Percentiles rank a stretch among this genome's conserved stretches.
Conservation (phyloP, 2,888 invertebrate genomes). For the Hirtodrosophila trivittata region DNA sequence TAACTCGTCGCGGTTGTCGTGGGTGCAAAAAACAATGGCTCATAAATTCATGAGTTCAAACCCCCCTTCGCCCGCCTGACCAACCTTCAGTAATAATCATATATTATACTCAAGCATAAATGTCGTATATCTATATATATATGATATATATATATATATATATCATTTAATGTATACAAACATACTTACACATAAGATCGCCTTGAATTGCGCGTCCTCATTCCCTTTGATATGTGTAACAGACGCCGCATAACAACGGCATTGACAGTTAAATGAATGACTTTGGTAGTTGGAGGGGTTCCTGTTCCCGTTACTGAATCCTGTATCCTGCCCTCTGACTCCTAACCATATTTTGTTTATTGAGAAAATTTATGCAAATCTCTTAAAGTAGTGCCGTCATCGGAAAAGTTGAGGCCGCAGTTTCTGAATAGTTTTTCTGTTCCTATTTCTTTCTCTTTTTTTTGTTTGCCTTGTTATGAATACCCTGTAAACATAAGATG, state of each 20-base stretch:
- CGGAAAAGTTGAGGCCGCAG: slow-evolving; percentile 63
- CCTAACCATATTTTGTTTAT: slow-evolving; percentile 60
- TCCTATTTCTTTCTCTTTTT: slow-evolving; percentile 6
- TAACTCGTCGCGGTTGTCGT: slow-evolving; percentile 54
- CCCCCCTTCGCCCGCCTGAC: slow-evolving; percentile 15
- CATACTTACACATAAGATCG: slow-evolving; percentile 55
- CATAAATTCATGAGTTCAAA: slow-evolving; percentile 61
- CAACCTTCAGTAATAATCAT: slow-evolving; percentile 68
- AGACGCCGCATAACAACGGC: slow-evolving; percentile 53
- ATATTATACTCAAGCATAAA: slow-evolving; percentile 51
- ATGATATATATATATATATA: slow-evolving; percentile 33
- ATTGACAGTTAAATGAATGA: slow-evolving; percentile 71
- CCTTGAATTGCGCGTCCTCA: slow-evolving; percentile 46
- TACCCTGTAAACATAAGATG: too few species aligned
- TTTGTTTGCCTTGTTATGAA: slow-evolving; percentile 2
- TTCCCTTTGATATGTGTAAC: slow-evolving; percentile 44
- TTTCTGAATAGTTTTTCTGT: slow-evolving; percentile 63
- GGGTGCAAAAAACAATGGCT: slow-evolving; percentile 17
- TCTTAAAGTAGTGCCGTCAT: slow-evolving; percentile 73
- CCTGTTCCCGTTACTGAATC: slow-evolving; percentile 21
- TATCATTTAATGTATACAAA: too few species aligned
- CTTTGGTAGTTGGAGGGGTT: slow-evolving; percentile 30
- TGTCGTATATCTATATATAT: slow-evolving; percentile 1
- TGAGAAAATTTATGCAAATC: slow-evolving; percentile 73
- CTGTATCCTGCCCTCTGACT: slow-evolving; percentile 26